Conservation (phyloP, 2,888 invertebrate species). For the Sisyra nigra region DNA sequence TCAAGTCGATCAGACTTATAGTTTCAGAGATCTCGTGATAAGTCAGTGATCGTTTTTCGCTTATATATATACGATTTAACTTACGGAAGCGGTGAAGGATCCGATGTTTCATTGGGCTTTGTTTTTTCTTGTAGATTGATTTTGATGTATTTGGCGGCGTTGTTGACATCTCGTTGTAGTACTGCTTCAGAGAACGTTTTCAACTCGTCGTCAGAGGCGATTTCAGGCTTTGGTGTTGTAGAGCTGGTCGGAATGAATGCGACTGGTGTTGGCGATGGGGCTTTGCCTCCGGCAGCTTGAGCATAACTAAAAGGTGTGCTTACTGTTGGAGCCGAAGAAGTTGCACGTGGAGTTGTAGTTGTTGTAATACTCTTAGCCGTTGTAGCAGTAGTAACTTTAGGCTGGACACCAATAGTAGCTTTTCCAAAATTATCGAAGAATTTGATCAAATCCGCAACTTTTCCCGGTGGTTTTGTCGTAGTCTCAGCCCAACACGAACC, state of each 20-base stretch:
- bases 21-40: too few relatives aligned
- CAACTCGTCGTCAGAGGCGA: constrained; percentile 45
- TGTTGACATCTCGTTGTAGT: constrained; percentile 54
- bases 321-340: neutral
- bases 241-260: neutral
- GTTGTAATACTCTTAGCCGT: neutral
- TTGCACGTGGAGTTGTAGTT: neutral
- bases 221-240: constrained; percentile 16
- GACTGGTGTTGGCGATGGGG: constrained; percentile 8
- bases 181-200: constrained; percentile 54
- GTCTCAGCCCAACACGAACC: neutral
- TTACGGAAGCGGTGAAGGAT: constrained; percentile 64
- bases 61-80: constrained; percentile 19
- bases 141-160: constrained; percentile 50
- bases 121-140: constrained; percentile 63
- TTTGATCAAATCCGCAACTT: neutral
- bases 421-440: neutral
- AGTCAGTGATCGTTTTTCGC: too few relatives aligned
- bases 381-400: too few relatives aligned
- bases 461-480: neutral
- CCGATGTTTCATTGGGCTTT: constrained; percentile 32
- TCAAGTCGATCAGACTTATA: too few relatives aligned
- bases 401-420: too few relatives aligned
- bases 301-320: constrained; percentile 10
- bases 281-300: constrained; percentile 13